Percentiles rank a stretch among this genome's conserved stretches.
These are phyloP conservation scores for Zhuqinia jingwanae DNA, from an alignment of 2,888 invertebrate species.

Conservation along the genomic window DNA sequence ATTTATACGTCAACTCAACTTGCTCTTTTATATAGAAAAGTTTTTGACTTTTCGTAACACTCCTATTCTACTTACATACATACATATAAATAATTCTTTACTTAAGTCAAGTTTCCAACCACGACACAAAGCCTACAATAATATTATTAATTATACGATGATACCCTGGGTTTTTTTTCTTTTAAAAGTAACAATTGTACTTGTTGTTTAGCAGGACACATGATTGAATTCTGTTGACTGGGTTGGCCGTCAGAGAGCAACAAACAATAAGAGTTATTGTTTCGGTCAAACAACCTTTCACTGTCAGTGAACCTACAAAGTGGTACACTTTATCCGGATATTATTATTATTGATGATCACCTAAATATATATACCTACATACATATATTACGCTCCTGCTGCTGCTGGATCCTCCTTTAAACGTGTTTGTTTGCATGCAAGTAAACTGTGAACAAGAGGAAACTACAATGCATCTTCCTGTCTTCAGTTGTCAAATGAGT, in stretches of 20 bases:
- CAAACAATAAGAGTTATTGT: no score
- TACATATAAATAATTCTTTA: no score
- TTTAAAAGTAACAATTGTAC: no score
- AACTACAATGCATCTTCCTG: constrained; percentile 6
- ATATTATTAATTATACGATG: not conserved
- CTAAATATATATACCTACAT: no score
- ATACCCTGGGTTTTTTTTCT: no score
- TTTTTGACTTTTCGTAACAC: no score
- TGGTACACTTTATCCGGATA: not conserved
- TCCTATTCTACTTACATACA: no score
- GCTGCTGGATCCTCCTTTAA: not conserved
- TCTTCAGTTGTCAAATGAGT: constrained; percentile 28
- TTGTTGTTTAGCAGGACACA: not conserved
- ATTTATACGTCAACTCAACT: no score
- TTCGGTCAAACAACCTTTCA: constrained; percentile 29
- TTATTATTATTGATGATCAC: not conserved
- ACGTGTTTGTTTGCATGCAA: no score
- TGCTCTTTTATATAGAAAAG: no score
- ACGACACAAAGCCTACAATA: not conserved
- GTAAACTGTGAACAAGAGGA: not conserved
- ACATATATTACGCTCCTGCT: no score
- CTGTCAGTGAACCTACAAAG: constrained; percentile 28
- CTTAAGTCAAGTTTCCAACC: no score
- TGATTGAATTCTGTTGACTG: not conserved
- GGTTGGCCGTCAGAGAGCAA: constrained; percentile 3